Evolutionary conservation across 2,797 vertebrate genomes (phyloP).

Genomic region (Notamacropus eugenii): DNA sequence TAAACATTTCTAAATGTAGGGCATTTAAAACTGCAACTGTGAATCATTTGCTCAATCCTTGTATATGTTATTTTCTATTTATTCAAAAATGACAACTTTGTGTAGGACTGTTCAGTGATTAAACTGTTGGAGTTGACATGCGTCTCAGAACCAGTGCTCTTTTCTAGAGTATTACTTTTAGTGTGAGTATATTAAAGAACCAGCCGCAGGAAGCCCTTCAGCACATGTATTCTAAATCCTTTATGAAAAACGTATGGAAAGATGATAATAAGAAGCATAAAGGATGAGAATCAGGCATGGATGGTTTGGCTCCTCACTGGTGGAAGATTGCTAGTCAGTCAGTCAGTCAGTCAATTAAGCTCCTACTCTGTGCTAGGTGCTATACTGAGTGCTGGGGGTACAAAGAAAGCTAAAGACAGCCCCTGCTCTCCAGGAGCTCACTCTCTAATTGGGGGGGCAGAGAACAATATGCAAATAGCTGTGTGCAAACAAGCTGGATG

Average conservation of each 20-base stretch:
- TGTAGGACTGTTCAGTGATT: neutral
- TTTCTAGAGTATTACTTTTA: neutral
- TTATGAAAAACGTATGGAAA: neutral
- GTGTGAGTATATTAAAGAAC: neutral
- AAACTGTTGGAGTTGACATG: neutral
- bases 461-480: neutral
- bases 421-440: neutral
- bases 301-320: neutral
- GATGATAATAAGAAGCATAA: neutral
- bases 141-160: neutral
- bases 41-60: slow-evolving; percentile 6
- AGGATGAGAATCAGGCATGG: neutral
- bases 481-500: neutral
- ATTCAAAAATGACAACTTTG: neutral
- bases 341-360: neutral
- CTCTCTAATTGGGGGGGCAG: neutral
- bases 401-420: neutral
- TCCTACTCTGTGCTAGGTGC: neutral
- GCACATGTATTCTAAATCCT: neutral
- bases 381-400: neutral
- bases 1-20: slow-evolving; percentile 43
- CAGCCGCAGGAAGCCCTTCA: neutral
- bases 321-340: neutral
- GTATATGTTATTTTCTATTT: slow-evolving; percentile 15
- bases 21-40: neutral